These are phyloP conservation scores for Macrostomum cliftonense DNA, from an alignment of 2,888 invertebrate genomes.

Conservation along the genomic window DNA sequence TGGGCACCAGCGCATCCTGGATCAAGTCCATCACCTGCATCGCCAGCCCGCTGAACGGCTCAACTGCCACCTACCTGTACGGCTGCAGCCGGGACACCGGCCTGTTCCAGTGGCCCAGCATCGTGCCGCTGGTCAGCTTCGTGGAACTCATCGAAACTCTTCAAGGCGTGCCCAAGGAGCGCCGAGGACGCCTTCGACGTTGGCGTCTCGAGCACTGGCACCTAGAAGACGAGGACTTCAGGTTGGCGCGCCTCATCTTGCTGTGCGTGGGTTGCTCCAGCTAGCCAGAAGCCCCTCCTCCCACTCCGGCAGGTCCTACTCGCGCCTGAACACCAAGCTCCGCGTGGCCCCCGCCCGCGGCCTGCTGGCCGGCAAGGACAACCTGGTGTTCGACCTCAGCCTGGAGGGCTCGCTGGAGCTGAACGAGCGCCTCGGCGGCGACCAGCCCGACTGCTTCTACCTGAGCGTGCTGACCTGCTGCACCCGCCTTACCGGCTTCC, in stretches of 20 bases:
- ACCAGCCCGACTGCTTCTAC: constrained; percentile 5
- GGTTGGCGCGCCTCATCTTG: neutral
- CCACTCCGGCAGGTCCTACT: too few relatives aligned
- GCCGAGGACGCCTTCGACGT: neutral
- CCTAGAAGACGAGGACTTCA: neutral
- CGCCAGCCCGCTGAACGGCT: constrained; percentile 7
- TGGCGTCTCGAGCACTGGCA: constrained; percentile 9
- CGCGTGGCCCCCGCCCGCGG: neutral
- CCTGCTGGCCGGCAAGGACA: constrained; percentile 5
- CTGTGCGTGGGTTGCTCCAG: neutral
- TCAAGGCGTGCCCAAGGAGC: neutral
- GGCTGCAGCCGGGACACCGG: constrained; percentile 3
- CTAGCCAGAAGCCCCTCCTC: too few relatives aligned
- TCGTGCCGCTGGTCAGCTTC: neutral
- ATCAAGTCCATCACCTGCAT: constrained; percentile 7
- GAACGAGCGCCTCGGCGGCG: neutral
- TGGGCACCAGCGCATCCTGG: constrained; percentile 6
- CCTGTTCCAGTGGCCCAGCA: too few relatives aligned
- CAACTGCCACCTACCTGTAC: constrained; percentile 4
- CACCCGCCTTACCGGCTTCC: too few relatives aligned
- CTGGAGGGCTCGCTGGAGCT: constrained; percentile 2
- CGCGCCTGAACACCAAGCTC: too few relatives aligned
- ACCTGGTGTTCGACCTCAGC: constrained; percentile 5
- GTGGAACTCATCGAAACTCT: constrained; percentile 6
- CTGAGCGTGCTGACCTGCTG: neutral